Percentiles rank a stretch among this genome's conserved stretches.
Evolutionary conservation across 2,113 vertebrate species (phyloP).

Genomic region (Sylvietta virens): DNA sequence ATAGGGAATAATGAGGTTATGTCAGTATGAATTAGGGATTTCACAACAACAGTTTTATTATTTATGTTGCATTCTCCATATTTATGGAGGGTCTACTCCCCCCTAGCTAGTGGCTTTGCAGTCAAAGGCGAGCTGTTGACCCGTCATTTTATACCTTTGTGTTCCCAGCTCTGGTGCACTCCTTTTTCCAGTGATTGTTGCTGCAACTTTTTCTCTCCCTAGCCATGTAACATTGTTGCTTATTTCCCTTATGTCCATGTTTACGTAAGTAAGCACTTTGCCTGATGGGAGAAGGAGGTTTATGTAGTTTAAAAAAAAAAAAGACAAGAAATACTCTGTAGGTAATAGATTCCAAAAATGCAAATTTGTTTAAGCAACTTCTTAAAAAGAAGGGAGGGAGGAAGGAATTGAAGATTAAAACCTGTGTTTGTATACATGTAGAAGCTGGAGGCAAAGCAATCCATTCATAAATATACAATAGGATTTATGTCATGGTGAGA

Average conservation of each 20-base stretch:
- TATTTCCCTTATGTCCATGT: background rate
- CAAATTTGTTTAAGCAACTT: constrained; percentile 50
- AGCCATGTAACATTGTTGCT: background rate
- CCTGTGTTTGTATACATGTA: constrained; percentile 43
- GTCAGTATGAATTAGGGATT: background rate
- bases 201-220: background rate
- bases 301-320: background rate
- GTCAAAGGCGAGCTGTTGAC: background rate
- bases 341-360: constrained; percentile 45
- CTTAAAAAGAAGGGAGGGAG: constrained; percentile 39
- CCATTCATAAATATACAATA: constrained; percentile 54
- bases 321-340: background rate
- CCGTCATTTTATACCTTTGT: background rate
- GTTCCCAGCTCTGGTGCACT: background rate
- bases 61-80: background rate
- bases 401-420: constrained; percentile 44
- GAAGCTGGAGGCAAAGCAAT: constrained; percentile 44
- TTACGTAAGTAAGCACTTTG: background rate
- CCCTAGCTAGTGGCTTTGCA: background rate
- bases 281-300: background rate
- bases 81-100: background rate
- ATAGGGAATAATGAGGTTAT: background rate
- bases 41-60: background rate
- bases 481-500: constrained; percentile 49
- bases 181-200: background rate